These are phyloP conservation scores for Lottia gigantea DNA, from an alignment of 2,888 invertebrate genomes.

Conservation along the genomic window DNA sequence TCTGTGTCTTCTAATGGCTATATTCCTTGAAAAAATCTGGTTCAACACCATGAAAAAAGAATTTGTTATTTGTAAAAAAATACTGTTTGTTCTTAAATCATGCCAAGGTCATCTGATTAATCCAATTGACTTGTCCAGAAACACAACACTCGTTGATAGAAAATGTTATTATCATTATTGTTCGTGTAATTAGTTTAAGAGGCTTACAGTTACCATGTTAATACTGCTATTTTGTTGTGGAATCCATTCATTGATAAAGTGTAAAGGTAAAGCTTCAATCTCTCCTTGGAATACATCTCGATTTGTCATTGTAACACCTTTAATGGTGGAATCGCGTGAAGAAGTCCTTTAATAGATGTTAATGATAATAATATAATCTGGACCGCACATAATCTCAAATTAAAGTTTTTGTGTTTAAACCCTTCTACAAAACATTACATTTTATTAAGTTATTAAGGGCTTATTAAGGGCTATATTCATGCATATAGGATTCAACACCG, in stretches of 20 bases:
- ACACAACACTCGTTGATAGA: background rate
- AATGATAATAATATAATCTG: background rate
- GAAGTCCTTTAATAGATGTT: background rate
- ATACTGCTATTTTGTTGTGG: slow-evolving; percentile 4
- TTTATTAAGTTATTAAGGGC: too few species aligned
- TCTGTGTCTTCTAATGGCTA: too few species aligned
- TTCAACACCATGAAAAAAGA: too few species aligned
- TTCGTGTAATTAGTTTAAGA: slow-evolving; percentile 4
- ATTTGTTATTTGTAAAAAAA: too few species aligned
- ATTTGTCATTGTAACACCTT: background rate
- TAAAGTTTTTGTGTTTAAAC: too few species aligned
- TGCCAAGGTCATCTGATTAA: slow-evolving; percentile 1
- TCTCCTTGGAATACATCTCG: slow-evolving; percentile 6
- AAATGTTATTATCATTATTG: background rate
- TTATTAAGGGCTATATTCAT: too few species aligned
- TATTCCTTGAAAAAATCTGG: too few species aligned
- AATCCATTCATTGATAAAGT: background rate
- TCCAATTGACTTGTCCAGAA: background rate
- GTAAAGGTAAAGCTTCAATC: background rate
- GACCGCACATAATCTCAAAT: too few species aligned
- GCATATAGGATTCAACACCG: too few species aligned
- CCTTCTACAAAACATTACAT: too few species aligned
- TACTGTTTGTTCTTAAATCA: too few species aligned
- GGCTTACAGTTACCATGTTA: background rate
- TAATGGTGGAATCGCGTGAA: background rate